These are phyloP conservation scores for Athalia circularis DNA, from an alignment of 2,888 invertebrate species.

Conservation along the genomic window DNA sequence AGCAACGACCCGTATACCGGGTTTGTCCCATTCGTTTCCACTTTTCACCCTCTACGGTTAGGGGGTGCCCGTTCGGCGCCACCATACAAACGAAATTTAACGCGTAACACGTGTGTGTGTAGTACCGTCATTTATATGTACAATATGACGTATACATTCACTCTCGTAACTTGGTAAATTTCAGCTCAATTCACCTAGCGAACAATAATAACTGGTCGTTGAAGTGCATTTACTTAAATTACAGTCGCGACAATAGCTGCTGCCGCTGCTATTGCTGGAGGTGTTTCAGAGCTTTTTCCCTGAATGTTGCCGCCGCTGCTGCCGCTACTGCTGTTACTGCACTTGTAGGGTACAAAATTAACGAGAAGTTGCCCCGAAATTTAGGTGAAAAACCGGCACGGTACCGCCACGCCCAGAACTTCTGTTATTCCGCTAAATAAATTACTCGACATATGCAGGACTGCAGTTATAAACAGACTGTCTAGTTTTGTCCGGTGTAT, in stretches of 20 bases:
- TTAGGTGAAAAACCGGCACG: too few relatives aligned
- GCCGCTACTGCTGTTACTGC: not conserved
- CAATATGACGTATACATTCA: too few relatives aligned
- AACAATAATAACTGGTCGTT: constrained; percentile 18
- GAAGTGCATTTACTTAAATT: constrained; percentile 25
- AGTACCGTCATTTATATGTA: too few relatives aligned
- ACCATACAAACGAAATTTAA: not conserved
- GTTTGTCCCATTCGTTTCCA: constrained; percentile 7
- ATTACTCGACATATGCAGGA: too few relatives aligned
- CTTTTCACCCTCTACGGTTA: not conserved
- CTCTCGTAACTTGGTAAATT: constrained; percentile 22
- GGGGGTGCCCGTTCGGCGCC: constrained; percentile 4
- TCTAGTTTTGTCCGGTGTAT: too few relatives aligned
- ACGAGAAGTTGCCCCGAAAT: too few relatives aligned
- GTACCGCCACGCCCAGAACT: too few relatives aligned
- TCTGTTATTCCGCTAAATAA: too few relatives aligned
- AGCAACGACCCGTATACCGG: constrained; percentile 6
- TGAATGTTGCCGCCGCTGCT: not conserved
- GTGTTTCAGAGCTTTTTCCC: not conserved
- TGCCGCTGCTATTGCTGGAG: not conserved
- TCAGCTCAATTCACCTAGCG: constrained; percentile 8
- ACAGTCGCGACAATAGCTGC: not conserved
- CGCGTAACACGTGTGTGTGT: too few relatives aligned
- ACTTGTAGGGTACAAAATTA: too few relatives aligned
- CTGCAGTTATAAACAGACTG: too few relatives aligned